A percentile compares a stretch with the other conserved stretches of the same genome.
Conservation (phyloP, 2,888 invertebrate genomes). For the Achlya flavicornis region DNA sequence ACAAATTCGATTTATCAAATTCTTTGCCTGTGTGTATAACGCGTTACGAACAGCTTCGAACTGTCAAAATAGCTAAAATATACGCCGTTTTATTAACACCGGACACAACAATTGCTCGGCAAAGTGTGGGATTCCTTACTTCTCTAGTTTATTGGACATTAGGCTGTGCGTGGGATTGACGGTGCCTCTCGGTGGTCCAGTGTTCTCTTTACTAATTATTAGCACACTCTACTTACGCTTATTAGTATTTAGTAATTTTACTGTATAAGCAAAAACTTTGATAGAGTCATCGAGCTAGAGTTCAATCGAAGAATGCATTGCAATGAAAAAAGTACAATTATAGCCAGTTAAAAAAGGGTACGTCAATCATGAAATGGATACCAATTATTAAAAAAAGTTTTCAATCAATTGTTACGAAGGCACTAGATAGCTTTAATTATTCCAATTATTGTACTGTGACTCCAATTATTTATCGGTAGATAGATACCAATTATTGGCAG, state of each 20-base stretch:
- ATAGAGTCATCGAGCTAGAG: too few species aligned
- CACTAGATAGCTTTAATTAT: slow-evolving; percentile 70
- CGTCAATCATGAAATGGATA: neutral
- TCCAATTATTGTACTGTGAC: slow-evolving; percentile 66
- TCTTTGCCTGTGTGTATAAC: slow-evolving; percentile 47
- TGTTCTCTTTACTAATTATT: slow-evolving; percentile 57
- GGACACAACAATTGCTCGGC: slow-evolving; percentile 75
- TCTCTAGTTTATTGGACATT: slow-evolving; percentile 71
- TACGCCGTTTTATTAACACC: slow-evolving; percentile 80
- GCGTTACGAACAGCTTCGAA: slow-evolving; percentile 73
- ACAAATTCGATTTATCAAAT: slow-evolving; percentile 18
- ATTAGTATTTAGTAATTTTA: neutral
- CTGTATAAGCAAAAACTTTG: too few species aligned
- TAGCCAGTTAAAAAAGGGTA: neutral
- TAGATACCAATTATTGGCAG: slow-evolving; percentile 68
- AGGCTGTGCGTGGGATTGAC: slow-evolving; percentile 66
- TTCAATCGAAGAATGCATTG: too few species aligned
- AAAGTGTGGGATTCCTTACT: slow-evolving; percentile 79
- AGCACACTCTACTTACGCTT: slow-evolving; percentile 5
- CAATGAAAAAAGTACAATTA: too few species aligned
- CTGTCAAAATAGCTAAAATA: slow-evolving; percentile 83
- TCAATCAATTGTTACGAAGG: slow-evolving; percentile 39
- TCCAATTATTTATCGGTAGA: slow-evolving; percentile 67
- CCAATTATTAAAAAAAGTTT: slow-evolving; percentile 37
- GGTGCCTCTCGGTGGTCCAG: slow-evolving; percentile 60